Percentiles rank a stretch among this genome's conserved stretches.
Evolutionary conservation across 2,113 vertebrate genomes (phyloP).

Genomic region (Trinectes maculatus): DNA sequence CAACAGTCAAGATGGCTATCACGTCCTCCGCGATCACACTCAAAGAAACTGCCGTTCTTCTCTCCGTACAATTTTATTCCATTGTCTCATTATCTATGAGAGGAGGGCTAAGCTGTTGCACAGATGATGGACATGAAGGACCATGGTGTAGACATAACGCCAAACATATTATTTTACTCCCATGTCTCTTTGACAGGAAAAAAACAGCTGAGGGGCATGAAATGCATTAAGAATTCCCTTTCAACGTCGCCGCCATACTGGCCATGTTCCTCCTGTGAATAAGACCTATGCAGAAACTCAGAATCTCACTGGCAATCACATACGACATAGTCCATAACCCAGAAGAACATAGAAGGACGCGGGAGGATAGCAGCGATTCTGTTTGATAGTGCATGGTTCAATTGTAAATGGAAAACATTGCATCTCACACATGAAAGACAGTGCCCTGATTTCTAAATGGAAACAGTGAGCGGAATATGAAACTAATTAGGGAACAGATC

Average conservation of each 20-base stretch:
- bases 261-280: conserved; percentile 30
- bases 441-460: no score
- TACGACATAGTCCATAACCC: conserved; percentile 17
- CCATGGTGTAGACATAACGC: conserved; percentile 62
- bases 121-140: conserved; percentile 45
- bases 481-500: conserved; percentile 6
- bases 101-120: conserved; percentile 35
- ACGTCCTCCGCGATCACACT: conserved; percentile 35
- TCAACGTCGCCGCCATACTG: conserved; percentile 53
- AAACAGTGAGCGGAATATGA: no score
- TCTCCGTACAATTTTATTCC: conserved; percentile 36
- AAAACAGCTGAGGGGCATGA: conserved; percentile 72
- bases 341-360: conserved; percentile 8
- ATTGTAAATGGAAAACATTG: no score
- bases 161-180: conserved; percentile 52
- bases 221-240: conserved; percentile 72
- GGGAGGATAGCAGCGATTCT: conserved; percentile 27
- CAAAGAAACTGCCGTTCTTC: conserved; percentile 24
- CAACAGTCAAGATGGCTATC: conserved; percentile 46
- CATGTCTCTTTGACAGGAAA: conserved; percentile 48
- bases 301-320: conserved; percentile 44
- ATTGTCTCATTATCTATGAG: conserved; percentile 55
- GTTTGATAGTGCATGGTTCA: conserved; percentile 19
- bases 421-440: no score
- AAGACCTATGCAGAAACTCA: conserved; percentile 33